phyloP scores from a whole-genome alignment of 1,140 invertebrate genomes.

The Monomorium pharaonis region DNA sequence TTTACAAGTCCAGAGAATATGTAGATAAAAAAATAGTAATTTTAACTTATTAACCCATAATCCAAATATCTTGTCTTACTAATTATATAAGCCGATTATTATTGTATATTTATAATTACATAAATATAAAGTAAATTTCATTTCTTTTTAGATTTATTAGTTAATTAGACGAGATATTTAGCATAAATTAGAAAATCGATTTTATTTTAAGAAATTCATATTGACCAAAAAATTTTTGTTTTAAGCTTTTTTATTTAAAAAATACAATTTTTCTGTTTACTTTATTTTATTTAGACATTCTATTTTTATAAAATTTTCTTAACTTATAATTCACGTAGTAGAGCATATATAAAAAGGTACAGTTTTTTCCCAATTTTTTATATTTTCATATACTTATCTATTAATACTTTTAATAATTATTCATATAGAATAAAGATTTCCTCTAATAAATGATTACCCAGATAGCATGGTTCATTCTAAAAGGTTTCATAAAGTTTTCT shows the following conservation, averaged over 20 bases:
- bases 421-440: too few species aligned
- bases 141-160: neutral
- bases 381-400: too few species aligned
- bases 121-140: neutral
- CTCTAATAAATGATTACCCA: too few species aligned
- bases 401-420: too few species aligned
- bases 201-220: neutral
- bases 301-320: neutral
- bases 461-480: too few species aligned
- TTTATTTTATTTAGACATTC: neutral
- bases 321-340: too few species aligned
- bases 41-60: slow-evolving; percentile 14
- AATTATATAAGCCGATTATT: neutral
- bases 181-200: neutral
- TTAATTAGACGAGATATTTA: neutral
- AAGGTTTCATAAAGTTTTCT: too few species aligned
- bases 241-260: neutral
- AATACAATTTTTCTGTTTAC: neutral
- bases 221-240: neutral
- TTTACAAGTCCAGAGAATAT: slow-evolving; percentile 17
- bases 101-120: slow-evolving; percentile 1
- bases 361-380: too few species aligned
- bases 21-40: neutral
- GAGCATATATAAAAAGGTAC: too few species aligned
- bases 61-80: neutral